Conservation (phyloP, 2,888 invertebrate species). For the Azorinus chamasolen region DNA sequence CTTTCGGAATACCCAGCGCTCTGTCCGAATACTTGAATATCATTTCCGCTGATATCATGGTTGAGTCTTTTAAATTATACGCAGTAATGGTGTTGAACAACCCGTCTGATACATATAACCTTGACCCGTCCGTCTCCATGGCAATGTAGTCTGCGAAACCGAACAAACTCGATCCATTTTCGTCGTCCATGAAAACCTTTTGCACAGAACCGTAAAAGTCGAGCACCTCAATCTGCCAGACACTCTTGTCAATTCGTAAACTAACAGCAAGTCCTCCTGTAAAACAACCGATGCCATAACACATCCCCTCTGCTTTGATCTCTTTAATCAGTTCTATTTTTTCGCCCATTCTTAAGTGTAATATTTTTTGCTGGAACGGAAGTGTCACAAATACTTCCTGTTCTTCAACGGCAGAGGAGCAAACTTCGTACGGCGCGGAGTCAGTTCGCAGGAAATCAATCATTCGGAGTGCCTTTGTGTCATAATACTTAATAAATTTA, state of each 20-base stretch:
- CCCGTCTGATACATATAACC: conserved; percentile 47
- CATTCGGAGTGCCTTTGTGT: conserved; percentile 43
- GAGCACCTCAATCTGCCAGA: conserved; percentile 49
- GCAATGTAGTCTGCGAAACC: conserved; percentile 52
- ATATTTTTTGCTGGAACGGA: conserved; percentile 44
- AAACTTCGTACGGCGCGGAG: conserved; percentile 51
- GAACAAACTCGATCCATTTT: conserved; percentile 36
- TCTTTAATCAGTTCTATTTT: conserved; percentile 14
- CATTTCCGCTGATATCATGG: conserved; percentile 27
- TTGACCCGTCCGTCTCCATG: conserved; percentile 37
- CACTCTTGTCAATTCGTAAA: conserved; percentile 34
- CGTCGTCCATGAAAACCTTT: conserved; percentile 51
- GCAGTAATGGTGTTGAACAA: conserved; percentile 30
- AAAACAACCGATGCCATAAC: conserved; percentile 48
- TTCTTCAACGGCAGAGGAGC: conserved; percentile 27
- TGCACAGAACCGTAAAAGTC: conserved; percentile 37
- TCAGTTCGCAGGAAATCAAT: conserved; percentile 29
- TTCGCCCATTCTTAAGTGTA: conserved; percentile 20
- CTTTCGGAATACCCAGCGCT: conserved; percentile 48
- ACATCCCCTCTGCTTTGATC: conserved; percentile 38
- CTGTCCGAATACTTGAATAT: conserved; percentile 38
- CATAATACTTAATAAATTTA: conserved; percentile 52
- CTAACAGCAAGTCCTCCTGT: conserved; percentile 43
- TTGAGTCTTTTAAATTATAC: conserved; percentile 33
- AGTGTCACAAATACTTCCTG: conserved; percentile 40